Base-by-base conservation (phyloP, 2,113 vertebrate species). In the Penelope pileata region DNA sequence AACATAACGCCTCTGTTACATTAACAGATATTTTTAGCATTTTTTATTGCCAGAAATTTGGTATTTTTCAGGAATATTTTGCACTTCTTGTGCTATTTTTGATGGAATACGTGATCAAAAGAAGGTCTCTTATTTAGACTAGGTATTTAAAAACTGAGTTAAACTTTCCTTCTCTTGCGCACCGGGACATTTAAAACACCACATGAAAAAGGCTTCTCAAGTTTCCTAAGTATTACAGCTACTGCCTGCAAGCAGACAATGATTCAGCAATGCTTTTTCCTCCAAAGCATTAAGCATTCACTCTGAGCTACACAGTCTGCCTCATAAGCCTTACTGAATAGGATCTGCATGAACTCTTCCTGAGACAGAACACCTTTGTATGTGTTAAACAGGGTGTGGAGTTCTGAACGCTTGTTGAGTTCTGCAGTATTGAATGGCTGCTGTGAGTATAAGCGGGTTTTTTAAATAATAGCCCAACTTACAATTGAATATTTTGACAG, bases 201-300 rank as follows among this genome's bases (percentile, higher is more conserved):
- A 96, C 89, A 92, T 79, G 70, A 92, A 95, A 92, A 85, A 92
- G 8, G 12, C 17, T 93, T 82, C 27, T 93, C 9, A 58, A 45
- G 84, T 94, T 95, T 96, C 77, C 1, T 59, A 94, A 86, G 56
- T 82, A 88, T 82, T 88, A 53, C 36, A 60, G 2, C 23, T 90
- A 81, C 48, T 58, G n/a, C 16, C 56, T 79, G 12, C 38, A 48
- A 40, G 32, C 50, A 83, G 47, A 88, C 13, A 86, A 53, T 93
- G 93, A 96, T 87, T 95, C 89, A 95, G 86, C 86, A 89, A 42
- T 68, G 32, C 2, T 43, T 69, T 64, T 88, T 77, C 53, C 82
- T 45, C 27, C 40, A 64, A 40, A 86, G 12, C 14, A 26, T 60
- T 56, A 45, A 50, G 11, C 56, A 29, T 30, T 92, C 58, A 62